Conservation (phyloP, 2,797 vertebrate species). For the Epinephelus awoara region DNA sequence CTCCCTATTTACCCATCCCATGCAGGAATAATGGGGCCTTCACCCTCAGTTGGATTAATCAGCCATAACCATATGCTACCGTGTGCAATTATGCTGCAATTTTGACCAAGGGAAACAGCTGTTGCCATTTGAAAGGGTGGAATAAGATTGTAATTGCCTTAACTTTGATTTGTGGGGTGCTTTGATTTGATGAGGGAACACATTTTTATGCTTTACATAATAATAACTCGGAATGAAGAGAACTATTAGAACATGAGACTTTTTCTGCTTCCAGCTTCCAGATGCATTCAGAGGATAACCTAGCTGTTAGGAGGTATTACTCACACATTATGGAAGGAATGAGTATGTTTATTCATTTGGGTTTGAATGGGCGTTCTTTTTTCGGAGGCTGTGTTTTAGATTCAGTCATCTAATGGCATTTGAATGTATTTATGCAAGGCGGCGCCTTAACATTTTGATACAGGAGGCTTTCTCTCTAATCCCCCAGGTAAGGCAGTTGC, state of each 20-base stretch:
- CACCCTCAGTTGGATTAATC: constrained; percentile 85
- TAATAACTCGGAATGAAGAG: constrained; percentile 71
- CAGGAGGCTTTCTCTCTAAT: constrained; percentile 38
- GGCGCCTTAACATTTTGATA: constrained; percentile 33
- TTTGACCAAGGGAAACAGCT: constrained; percentile 86
- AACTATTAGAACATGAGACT: constrained; percentile 60
- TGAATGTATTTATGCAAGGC: constrained; percentile 49
- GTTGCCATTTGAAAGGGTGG: constrained; percentile 84
- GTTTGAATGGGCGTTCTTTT: constrained; percentile 66
- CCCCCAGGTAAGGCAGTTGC: constrained; percentile 25
- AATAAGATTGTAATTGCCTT: constrained; percentile 85
- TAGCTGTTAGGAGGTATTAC: constrained; percentile 68
- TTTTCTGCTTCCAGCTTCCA: constrained; percentile 58
- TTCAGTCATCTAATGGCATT: constrained; percentile 51
- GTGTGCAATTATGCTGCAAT: constrained; percentile 83
- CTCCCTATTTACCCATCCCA: constrained; percentile 75
- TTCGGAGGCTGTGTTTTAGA: constrained; percentile 49
- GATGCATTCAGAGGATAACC: constrained; percentile 62
- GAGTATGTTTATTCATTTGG: constrained; percentile 70
- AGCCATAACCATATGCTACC: constrained; percentile 87
- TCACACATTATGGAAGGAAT: constrained; percentile 55
- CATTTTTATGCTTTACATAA: constrained; percentile 78
- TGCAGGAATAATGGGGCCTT: constrained; percentile 78
- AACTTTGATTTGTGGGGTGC: constrained; percentile 86
- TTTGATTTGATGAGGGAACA: constrained; percentile 81